Percentiles rank a stretch among this genome's conserved stretches.
phyloP scores from a whole-genome alignment of 37 sponge, comb jelly and placozoan species.

The Lycopodina hypogea region DNA sequence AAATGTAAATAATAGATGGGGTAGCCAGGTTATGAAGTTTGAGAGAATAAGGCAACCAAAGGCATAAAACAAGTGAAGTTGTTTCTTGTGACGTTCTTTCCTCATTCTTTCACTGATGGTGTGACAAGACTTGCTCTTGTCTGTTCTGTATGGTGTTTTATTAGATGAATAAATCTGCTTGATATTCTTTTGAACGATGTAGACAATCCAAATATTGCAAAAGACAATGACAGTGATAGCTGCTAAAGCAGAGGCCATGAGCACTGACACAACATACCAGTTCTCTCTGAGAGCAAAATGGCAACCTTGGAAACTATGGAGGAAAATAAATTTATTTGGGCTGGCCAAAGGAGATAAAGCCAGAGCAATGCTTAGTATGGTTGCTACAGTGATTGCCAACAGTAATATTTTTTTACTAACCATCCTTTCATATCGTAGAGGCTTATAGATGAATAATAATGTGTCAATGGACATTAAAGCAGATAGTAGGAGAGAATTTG shows the following conservation, averaged over 20 bases:
- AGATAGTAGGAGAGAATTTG: background rate
- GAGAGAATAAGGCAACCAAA: background rate
- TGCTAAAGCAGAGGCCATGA: no score
- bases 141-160: background rate
- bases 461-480: background rate
- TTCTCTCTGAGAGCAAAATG: no score
- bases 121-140: background rate
- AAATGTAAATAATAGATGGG: background rate
- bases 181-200: conserved; percentile 4
- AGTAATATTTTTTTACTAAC: background rate
- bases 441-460: conserved; percentile 1
- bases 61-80: background rate
- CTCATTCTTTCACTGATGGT: background rate
- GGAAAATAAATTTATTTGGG: background rate
- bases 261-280: no score
- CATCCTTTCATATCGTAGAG: background rate
- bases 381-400: background rate
- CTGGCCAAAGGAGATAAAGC: background rate
- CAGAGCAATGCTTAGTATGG: background rate
- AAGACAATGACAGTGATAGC: background rate
- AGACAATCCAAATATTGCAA: background rate
- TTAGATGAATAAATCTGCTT: background rate
- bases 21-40: background rate
- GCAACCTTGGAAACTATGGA: background rate
- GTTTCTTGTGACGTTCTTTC: background rate